These are phyloP conservation scores for Drosophila melanogaster DNA, from an alignment of 1,140 invertebrate genomes.

Conservation along the genomic window Release_6_plus_ISO1_MT NT_033779.5:21910001-21910500, in stretches of 20 bases:
- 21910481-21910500: constrained; percentile 45
- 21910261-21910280: constrained; percentile 18
- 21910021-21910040: no score
- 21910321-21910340: constrained; percentile 84
- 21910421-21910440: constrained; percentile 57
- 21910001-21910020: constrained; percentile 4
- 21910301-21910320: constrained; percentile 84
- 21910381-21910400: constrained; percentile 58
- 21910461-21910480: constrained; percentile 34
- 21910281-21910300: constrained; percentile 59
- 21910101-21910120: background rate
- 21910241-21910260: constrained; percentile 31
- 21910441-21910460: constrained; percentile 28
- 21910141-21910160: constrained; percentile 10
- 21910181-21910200: constrained; percentile 83
- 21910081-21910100: background rate
- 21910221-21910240: constrained; percentile 65
- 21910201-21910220: constrained; percentile 79
- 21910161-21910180: constrained; percentile 58
- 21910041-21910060: no score
- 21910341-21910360: constrained; percentile 84
- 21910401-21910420: constrained; percentile 63
- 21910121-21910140: background rate
- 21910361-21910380: constrained; percentile 68
- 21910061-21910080: background rate